Percentiles rank a stretch among this genome's conserved stretches.
Conservation (phyloP, 1,140 invertebrate genomes). For the Mamestra configurata region DNA sequence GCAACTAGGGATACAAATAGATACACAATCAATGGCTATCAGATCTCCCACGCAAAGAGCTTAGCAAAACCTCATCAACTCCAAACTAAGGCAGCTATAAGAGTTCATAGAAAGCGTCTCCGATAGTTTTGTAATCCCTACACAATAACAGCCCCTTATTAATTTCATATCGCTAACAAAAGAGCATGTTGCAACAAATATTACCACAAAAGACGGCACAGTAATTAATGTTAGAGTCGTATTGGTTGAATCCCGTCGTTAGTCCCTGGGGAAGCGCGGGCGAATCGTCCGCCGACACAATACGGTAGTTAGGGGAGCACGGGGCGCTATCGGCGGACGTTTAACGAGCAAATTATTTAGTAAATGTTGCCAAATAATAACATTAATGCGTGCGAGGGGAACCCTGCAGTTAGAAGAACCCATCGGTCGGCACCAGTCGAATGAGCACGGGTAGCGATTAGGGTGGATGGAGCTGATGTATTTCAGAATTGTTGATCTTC, state of each 20-base stretch:
- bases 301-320: slow-evolving; percentile 79
- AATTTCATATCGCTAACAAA: slow-evolving; percentile 81
- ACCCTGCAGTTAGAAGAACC: slow-evolving; percentile 1
- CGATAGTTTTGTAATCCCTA: slow-evolving; percentile 78
- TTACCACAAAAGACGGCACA: slow-evolving; percentile 71
- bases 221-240: slow-evolving; percentile 83
- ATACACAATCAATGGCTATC: not conserved
- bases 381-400: slow-evolving; percentile 77
- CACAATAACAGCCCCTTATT: slow-evolving; percentile 78
- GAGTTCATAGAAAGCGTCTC: slow-evolving; percentile 64
- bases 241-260: slow-evolving; percentile 74
- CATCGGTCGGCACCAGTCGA: not conserved
- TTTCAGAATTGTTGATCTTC: not conserved
- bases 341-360: slow-evolving; percentile 87
- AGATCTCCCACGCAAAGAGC: slow-evolving; percentile 56
- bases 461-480: not conserved
- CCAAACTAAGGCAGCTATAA: slow-evolving; percentile 62
- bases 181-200: slow-evolving; percentile 85
- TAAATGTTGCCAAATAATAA: slow-evolving; percentile 88
- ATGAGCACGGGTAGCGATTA: not conserved
- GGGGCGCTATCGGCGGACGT: slow-evolving; percentile 76
- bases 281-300: slow-evolving; percentile 70
- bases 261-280: slow-evolving; percentile 68
- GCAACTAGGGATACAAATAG: not conserved
- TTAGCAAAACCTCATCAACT: slow-evolving; percentile 80